Percentiles rank a stretch among this genome's conserved stretches.
These are phyloP conservation scores for Drosophila nasuta DNA, from an alignment of 1,140 invertebrate species.

Conservation along the genomic window DNA sequence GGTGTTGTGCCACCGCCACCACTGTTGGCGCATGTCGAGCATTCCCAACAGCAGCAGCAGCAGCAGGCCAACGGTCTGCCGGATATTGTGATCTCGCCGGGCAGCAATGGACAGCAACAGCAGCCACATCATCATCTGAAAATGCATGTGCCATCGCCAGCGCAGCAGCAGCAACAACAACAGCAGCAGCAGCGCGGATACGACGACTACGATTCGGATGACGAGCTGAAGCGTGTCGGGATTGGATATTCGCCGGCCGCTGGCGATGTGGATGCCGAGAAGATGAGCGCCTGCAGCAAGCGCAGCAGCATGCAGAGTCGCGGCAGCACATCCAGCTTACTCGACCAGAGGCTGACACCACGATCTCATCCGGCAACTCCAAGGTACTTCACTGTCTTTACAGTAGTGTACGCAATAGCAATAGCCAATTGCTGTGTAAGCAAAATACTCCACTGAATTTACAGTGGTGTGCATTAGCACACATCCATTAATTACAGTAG, in stretches of 20 bases:
- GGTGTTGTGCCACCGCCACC: constrained; percentile 51
- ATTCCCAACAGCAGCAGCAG: constrained; percentile 37
- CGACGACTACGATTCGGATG: constrained; percentile 96
- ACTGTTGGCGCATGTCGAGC: constrained; percentile 58
- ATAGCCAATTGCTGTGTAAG: too few species aligned
- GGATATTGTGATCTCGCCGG: constrained; percentile 82
- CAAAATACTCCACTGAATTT: not conserved
- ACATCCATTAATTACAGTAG: too few species aligned
- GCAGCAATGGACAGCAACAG: constrained; percentile 77
- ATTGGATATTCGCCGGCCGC: constrained; percentile 93
- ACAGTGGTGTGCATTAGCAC: not conserved
- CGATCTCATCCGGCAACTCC: constrained; percentile 95
- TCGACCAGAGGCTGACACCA: constrained; percentile 93
- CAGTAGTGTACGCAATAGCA: not conserved
- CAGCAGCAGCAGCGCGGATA: constrained; percentile 87
- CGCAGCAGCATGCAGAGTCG: constrained; percentile 95
- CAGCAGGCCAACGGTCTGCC: constrained; percentile 69
- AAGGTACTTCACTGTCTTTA: constrained; percentile 85
- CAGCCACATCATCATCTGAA: constrained; percentile 59
- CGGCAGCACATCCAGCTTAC: constrained; percentile 93
- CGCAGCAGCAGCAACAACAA: constrained; percentile 54
- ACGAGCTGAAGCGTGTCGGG: constrained; percentile 94
- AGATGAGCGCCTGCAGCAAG: constrained; percentile 90
- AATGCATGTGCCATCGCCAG: constrained; percentile 62
- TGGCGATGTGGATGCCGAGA: constrained; percentile 87